Conservation (phyloP, 2,113 vertebrate species). For the Myanophis thanlyinensis region DNA sequence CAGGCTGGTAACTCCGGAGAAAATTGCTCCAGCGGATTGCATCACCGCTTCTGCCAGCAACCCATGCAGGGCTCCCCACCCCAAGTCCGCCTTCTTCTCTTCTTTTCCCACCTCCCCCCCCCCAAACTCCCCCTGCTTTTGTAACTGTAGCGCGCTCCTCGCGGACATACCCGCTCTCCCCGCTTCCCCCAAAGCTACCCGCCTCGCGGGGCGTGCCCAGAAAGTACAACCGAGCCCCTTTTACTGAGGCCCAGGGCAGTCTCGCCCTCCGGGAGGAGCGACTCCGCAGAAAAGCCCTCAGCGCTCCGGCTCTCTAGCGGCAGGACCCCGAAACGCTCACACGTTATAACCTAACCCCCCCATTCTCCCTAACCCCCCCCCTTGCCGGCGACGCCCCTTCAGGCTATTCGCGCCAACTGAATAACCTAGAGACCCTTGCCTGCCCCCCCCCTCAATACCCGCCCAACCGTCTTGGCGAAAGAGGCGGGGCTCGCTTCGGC, state of each 20-base stretch:
- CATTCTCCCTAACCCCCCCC: no score
- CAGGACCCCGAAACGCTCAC: background rate
- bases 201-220: background rate
- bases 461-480: background rate
- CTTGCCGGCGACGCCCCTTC: background rate
- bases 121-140: background rate
- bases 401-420: background rate
- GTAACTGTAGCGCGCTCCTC: background rate
- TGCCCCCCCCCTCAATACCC: accelerated
- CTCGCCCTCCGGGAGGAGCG: background rate
- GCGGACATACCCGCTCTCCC: background rate
- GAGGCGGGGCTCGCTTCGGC: background rate
- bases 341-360: background rate
- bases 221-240: background rate
- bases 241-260: background rate
- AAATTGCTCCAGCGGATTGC: background rate
- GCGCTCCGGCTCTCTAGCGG: background rate
- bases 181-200: background rate
- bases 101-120: background rate
- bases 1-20: background rate
- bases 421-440: no score
- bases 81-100: background rate
- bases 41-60: background rate
- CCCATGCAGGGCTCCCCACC: background rate
- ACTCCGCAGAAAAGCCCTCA: background rate